phyloP scores from a whole-genome alignment of 1,140 invertebrate genomes.

The Chelonus insularis region DNA sequence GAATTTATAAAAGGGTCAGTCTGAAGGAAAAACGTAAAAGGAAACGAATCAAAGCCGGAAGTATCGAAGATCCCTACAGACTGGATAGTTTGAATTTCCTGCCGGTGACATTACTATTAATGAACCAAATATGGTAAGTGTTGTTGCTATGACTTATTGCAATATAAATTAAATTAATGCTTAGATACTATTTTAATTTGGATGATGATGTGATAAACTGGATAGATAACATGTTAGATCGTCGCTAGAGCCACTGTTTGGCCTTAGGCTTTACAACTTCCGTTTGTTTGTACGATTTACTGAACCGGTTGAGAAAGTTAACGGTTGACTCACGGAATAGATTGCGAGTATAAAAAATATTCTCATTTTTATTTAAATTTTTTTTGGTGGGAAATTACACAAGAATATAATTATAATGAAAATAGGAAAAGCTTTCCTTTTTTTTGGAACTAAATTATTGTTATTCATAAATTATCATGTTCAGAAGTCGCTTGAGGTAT shows the following conservation, averaged over 20 bases:
- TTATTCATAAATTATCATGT: too few relatives aligned
- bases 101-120: too few relatives aligned
- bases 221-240: not conserved
- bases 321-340: slow-evolving; percentile 14
- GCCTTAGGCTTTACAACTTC: slow-evolving; percentile 8
- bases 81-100: slow-evolving; percentile 28
- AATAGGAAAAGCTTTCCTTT: too few relatives aligned
- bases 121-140: too few relatives aligned
- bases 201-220: not conserved
- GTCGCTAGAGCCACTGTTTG: slow-evolving; percentile 1
- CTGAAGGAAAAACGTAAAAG: not conserved
- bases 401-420: not conserved
- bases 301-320: slow-evolving; percentile 30
- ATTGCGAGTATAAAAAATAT: not conserved
- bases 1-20: not conserved
- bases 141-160: too few relatives aligned
- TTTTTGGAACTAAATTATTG: too few relatives aligned
- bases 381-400: not conserved
- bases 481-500: too few relatives aligned
- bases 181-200: not conserved
- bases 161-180: not conserved
- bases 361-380: not conserved
- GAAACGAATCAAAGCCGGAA: slow-evolving; percentile 14
- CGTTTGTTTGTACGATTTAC: slow-evolving; percentile 16
- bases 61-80: slow-evolving; percentile 22